These are phyloP conservation scores for Brienomyrus brachyistius DNA, from an alignment of 2,113 vertebrate species.

Conservation along the genomic window DNA sequence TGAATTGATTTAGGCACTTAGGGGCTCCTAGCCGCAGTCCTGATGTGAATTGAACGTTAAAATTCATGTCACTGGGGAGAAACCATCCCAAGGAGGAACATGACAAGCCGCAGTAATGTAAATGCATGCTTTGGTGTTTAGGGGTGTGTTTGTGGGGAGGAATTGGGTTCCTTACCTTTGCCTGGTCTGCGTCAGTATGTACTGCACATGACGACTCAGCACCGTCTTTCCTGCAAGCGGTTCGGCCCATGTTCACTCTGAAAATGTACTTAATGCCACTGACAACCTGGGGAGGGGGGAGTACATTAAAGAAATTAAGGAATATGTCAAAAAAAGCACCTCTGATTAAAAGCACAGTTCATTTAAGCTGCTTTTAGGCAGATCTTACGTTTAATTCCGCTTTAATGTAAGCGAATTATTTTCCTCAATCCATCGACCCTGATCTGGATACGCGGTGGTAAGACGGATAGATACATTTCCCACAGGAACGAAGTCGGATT, in stretches of 20 bases:
- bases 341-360: not conserved
- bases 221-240: slow-evolving; percentile 43
- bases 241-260: slow-evolving; percentile 45
- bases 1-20: not conserved
- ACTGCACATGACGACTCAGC: slow-evolving; percentile 13
- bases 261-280: slow-evolving; percentile 47
- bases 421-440: not conserved
- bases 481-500: not conserved
- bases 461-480: not conserved
- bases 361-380: not conserved
- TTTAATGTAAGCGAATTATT: not conserved
- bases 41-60: not conserved
- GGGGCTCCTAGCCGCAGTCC: not conserved
- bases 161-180: slow-evolving; percentile 30
- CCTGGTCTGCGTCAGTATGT: fast-evolving
- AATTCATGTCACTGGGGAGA: not conserved
- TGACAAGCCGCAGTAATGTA: not conserved
- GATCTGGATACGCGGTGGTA: not conserved
- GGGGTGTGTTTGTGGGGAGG: not conserved
- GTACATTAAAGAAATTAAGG: not conserved
- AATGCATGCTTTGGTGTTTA: not conserved
- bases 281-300: slow-evolving; percentile 41
- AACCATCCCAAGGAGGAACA: not conserved
- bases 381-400: not conserved
- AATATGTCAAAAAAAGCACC: not conserved